phyloP scores from a whole-genome alignment of 2,888 invertebrate species.

The Diploptera punctata region DNA sequence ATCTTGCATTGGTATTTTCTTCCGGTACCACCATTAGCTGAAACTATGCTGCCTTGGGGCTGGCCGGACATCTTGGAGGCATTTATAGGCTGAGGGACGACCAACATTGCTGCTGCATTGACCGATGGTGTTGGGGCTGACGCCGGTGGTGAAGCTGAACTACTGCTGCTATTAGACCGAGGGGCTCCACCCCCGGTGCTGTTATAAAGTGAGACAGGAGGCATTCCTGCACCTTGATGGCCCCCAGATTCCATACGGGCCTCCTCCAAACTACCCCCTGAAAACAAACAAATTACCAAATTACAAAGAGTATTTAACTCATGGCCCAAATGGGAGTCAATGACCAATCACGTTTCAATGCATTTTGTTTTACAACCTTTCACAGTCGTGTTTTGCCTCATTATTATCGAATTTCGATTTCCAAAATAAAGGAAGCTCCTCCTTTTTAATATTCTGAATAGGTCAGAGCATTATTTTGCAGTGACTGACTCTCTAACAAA shows the following conservation, averaged over 20 bases:
- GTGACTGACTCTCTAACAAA: too few species aligned
- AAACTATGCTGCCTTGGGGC: conserved; percentile 52
- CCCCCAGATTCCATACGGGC: conserved; percentile 39
- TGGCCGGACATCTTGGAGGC: conserved; percentile 65
- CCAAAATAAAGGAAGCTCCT: too few species aligned
- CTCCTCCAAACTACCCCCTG: conserved; percentile 38
- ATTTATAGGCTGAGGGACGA: conserved; percentile 88
- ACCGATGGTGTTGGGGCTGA: conserved; percentile 61
- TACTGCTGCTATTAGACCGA: conserved; percentile 58
- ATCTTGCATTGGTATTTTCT: conserved; percentile 96
- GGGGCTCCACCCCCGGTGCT: conserved; percentile 48
- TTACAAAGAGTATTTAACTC: too few species aligned
- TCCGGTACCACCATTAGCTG: conserved; percentile 51
- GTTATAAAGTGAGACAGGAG: conserved; percentile 31
- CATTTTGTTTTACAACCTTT: too few species aligned
- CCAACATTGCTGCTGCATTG: conserved; percentile 69
- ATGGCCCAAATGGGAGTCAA: too few species aligned
- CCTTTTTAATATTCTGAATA: too few species aligned
- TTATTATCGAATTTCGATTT: too few species aligned
- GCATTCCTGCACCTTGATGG: conserved; percentile 36
- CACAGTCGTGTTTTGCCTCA: too few species aligned
- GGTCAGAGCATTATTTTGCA: too few species aligned
- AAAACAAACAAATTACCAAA: background rate
- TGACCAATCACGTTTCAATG: too few species aligned
- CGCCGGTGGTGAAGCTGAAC: conserved; percentile 60